These are phyloP conservation scores for Caenorhabditis drosophilae DNA, from an alignment of 2,888 invertebrate species.

Conservation along the genomic window DNA sequence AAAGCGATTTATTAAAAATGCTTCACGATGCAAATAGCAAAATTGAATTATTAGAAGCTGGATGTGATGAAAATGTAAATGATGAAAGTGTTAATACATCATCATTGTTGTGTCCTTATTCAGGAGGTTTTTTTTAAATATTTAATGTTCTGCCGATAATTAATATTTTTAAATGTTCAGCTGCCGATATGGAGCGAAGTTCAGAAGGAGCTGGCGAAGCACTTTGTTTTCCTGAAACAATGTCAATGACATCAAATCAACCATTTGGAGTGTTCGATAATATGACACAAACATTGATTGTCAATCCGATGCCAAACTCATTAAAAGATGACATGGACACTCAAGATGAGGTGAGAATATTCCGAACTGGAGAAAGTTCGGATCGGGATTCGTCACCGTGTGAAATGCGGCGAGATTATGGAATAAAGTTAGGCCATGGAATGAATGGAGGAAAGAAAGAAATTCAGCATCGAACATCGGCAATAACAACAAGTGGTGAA, in stretches of 20 bases:
- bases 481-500: conserved; percentile 1
- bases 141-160: background rate
- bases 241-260: background rate
- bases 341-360: conserved; percentile 39
- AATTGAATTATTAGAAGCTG: conserved; percentile 10
- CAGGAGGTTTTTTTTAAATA: background rate
- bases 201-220: conserved; percentile 40
- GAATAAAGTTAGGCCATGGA: background rate
- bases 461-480: background rate
- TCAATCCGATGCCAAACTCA: conserved; percentile 24
- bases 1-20: conserved; percentile 26
- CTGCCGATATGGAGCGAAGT: conserved; percentile 5
- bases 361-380: conserved; percentile 26
- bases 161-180: background rate
- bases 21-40: conserved; percentile 30
- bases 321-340: conserved; percentile 37
- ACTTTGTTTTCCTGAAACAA: conserved; percentile 20
- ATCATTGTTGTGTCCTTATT: conserved; percentile 21
- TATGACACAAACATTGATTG: conserved; percentile 4
- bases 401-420: conserved; percentile 8
- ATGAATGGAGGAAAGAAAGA: background rate
- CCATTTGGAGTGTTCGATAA: background rate
- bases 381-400: conserved; percentile 12
- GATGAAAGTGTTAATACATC: conserved; percentile 31
- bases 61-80: conserved; percentile 6